Base-by-base conservation (phyloP, 2,797 vertebrate genomes). In the Gymnoscopelus microlampas region DNA sequence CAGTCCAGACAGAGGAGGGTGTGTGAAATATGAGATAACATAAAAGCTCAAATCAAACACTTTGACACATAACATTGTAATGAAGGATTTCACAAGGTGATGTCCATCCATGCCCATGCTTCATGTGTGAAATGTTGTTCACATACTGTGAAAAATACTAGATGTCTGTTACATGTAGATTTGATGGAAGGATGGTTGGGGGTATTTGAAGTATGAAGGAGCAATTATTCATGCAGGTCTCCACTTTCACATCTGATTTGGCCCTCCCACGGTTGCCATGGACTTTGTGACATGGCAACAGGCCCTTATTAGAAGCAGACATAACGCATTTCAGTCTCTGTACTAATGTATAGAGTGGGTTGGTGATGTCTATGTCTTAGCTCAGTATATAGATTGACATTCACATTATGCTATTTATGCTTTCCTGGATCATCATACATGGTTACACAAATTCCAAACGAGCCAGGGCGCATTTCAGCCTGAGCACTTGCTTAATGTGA, bases 271-370 rank as follows among this genome's bases (percentile, higher is more conserved):
- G 32, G 80, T 82, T 82, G 80, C 79, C 63, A 79, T 82, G 77
- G 73, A 85, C 83, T 88, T 70, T 74, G 53, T 53, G 70, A 82
- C 23, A 2, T 68, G 67, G 78, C 83, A 85, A 83, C 79, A 68
- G 61, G 61, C 68, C 58, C 62, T 63, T 80, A 67, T 48, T 29
- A 23, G 60, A 49, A 56, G 70, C 66, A 47, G 64, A 3, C 4
- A 9, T 24, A 35, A 29, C 3, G 67, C 59, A 32, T 19, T 70
- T 65, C 53, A 68, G 79, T 66, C 15, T 53, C 59, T 53, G 60
- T 3, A 32, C 10, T 4, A 63, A 44, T 2, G 14, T 35, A 11
- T 56, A 64, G 32, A 44, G n/a, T 3, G 51, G 64, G 19, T 64
- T 56, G 56, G 70, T 80, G 69, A 81, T 77, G 72, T 76, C 77